Evolutionary conservation across 2,888 invertebrate species (phyloP).

Genomic region (Phaonia tiefii): DNA sequence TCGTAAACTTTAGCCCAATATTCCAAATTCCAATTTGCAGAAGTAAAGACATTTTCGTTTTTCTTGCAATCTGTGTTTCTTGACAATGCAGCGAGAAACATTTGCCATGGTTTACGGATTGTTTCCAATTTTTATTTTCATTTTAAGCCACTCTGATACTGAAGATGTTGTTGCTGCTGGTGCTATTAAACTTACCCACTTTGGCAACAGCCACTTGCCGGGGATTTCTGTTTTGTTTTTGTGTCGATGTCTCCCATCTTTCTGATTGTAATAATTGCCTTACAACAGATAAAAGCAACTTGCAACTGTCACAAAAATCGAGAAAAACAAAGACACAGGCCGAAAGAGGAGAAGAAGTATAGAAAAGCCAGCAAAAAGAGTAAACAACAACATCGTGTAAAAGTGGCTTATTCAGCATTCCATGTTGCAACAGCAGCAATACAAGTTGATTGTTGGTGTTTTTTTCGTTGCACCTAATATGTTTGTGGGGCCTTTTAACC

Average conservation of each 20-base stretch:
- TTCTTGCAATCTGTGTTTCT: too few species aligned
- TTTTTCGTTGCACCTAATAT: too few species aligned
- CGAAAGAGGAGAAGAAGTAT: slow-evolving; percentile 28
- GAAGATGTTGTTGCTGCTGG: slow-evolving; percentile 30
- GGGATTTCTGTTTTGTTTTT: slow-evolving; percentile 14
- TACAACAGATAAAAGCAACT: slow-evolving; percentile 18
- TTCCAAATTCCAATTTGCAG: slow-evolving; percentile 1
- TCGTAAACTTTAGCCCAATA: too few species aligned
- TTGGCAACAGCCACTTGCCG: slow-evolving; percentile 49
- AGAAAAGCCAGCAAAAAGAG: background rate
- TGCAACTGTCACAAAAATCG: slow-evolving; percentile 35
- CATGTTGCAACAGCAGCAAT: slow-evolving; percentile 21
- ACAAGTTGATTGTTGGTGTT: too few species aligned
- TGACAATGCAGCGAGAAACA: too few species aligned
- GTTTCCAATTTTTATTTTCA: slow-evolving; percentile 60
- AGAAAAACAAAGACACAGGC: too few species aligned
- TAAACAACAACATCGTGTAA: slow-evolving; percentile 20
- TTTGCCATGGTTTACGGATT: slow-evolving; percentile 43
- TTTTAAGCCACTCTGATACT: slow-evolving; percentile 24
- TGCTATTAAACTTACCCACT: slow-evolving; percentile 54
- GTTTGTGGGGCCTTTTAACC: too few species aligned
- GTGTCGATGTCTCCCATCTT: too few species aligned
- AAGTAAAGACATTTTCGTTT: background rate
- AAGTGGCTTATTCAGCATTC: slow-evolving; percentile 42
- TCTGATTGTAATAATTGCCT: too few species aligned